These are phyloP conservation scores for Microtus oregoni DNA, from an alignment of 2,113 vertebrate species.

Conservation along the genomic window DNA sequence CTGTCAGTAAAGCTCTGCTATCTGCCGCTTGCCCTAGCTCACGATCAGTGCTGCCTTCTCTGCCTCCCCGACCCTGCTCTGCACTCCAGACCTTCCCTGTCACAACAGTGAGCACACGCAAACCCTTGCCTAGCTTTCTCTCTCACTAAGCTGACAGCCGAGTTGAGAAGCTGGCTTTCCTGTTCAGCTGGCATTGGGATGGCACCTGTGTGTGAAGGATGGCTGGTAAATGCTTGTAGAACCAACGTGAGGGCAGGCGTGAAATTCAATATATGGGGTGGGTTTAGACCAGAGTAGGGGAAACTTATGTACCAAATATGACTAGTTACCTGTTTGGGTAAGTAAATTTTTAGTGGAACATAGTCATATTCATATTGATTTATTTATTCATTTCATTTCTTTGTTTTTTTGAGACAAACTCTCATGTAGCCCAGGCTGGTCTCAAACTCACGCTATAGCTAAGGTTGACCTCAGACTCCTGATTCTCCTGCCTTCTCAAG, in stretches of 20 bases:
- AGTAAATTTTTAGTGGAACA: conserved; percentile 42
- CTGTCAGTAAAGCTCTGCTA: background rate
- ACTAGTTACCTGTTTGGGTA: background rate
- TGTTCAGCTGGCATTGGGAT: background rate
- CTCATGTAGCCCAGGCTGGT: background rate
- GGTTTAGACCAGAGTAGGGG: background rate
- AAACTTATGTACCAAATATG: background rate
- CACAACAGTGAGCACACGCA: background rate
- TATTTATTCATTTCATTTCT: too few relatives aligned
- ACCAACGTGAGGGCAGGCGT: background rate
- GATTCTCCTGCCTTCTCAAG: background rate
- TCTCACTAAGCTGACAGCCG: background rate
- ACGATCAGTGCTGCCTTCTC: background rate
- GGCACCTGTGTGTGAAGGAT: background rate
- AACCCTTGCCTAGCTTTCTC: conserved; percentile 25
- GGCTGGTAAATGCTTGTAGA: conserved; percentile 9
- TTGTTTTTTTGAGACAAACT: background rate
- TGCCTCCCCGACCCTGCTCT: background rate
- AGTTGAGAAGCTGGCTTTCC: conserved; percentile 6
- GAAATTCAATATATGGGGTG: background rate
- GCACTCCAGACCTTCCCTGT: background rate
- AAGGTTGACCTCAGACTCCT: background rate
- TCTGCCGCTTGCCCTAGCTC: background rate
- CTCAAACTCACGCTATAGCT: background rate
- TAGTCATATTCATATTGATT: background rate